Percentiles rank a stretch among this genome's conserved stretches.
Evolutionary conservation across 2,797 vertebrate species (phyloP).

Genomic region (Dermochelys coriacea): DNA sequence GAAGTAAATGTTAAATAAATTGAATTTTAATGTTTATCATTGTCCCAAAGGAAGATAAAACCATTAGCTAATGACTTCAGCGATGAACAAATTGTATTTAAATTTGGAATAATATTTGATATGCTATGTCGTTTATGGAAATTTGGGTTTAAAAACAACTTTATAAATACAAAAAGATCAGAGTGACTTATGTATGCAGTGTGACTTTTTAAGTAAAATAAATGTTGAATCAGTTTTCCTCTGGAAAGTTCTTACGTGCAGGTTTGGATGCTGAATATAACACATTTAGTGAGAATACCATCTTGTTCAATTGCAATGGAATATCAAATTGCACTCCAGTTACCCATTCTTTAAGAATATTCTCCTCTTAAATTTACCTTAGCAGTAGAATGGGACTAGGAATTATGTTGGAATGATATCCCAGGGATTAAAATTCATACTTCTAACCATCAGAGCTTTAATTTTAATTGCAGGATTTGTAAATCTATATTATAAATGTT

Average conservation of each 20-base stretch:
- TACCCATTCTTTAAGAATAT: conserved; percentile 58
- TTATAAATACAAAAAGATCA: conserved; percentile 43
- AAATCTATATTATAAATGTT: conserved; percentile 5
- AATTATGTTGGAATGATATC: conserved; percentile 52
- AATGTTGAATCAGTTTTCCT: conserved; percentile 1
- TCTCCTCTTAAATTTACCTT: conserved; percentile 62
- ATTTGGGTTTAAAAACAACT: conserved; percentile 36
- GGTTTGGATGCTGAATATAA: conserved; percentile 30
- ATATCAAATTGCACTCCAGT: conserved; percentile 34
- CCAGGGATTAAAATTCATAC: conserved; percentile 51
- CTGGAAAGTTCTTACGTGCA: conserved; percentile 46
- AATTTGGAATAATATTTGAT: conserved; percentile 78
- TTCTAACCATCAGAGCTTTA: conserved; percentile 16
- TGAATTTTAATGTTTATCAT: conserved; percentile 91
- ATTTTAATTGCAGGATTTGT: background rate
- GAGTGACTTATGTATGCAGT: conserved; percentile 45
- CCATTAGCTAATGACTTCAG: conserved; percentile 88
- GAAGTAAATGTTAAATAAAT: conserved; percentile 90
- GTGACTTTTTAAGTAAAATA: conserved; percentile 40
- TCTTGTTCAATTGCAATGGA: conserved; percentile 53
- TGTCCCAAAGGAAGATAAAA: conserved; percentile 86
- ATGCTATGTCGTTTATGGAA: conserved; percentile 32
- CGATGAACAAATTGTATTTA: conserved; percentile 82
- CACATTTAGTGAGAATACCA: conserved; percentile 23
- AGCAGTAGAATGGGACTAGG: conserved; percentile 17